Evolutionary conservation across 2,888 invertebrate genomes (phyloP), one percentile per base, ranked within the genome.

Genomic region (Hydraecia micacea): DNA sequence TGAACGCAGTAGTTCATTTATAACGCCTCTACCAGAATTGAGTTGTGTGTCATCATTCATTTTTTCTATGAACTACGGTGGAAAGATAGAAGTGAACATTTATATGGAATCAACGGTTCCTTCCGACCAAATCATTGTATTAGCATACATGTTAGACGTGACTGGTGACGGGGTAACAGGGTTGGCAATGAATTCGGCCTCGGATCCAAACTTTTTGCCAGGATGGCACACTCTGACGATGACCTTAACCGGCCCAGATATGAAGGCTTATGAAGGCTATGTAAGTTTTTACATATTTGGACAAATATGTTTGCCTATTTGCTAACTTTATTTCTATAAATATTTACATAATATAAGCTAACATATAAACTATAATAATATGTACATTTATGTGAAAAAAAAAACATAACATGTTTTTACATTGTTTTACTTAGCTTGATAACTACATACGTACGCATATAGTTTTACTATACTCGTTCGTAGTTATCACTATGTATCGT

Each of bases 1-100:
- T 80, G 73, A 83, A 0, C 46, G 49, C 0, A 93, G 94, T 62
- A 80, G 75, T 0, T 79, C 58, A 7, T 93, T 90, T 70, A 91
- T 95, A 55, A 86, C 87, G 0, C 91, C 92, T 21, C 21, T 3
- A 8, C 6, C 28, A 36, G 6, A 7, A 15, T 18, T 42, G 3
- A 80, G 73, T 73, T 80, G 79, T 60, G 49, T n/a, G 28, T 66
- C 58, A 11, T 80, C 79, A 42, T 79, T 80, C 15, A n/a, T 7
- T 39, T 71, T 80, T 60, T 0, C 49, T 18, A 71, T 79, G 55
- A 49, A 9, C 8, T 0, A 0, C 6, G 42, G 65, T 32, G 80
- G 71, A 13, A 52, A 1, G 13, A 4, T 79, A 65, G 80, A 79
- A 52, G 46, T 80, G 11, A 79, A 55, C 39, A 49, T 66, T n/a